phyloP scores from a whole-genome alignment of 2,888 invertebrate genomes.

The Andrena chrysosceles region DNA sequence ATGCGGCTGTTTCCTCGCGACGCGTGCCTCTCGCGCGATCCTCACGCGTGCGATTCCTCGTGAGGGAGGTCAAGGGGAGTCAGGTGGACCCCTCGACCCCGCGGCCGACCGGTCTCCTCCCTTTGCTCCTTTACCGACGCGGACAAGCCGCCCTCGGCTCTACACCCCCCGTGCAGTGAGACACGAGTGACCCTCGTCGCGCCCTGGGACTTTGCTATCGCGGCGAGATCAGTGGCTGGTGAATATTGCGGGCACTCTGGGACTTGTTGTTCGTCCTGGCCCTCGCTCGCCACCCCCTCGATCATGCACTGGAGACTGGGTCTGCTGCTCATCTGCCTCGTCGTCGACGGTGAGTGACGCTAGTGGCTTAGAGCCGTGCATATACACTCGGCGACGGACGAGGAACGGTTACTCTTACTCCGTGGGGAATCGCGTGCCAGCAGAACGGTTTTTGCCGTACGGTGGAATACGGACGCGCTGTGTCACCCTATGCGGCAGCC shows the following conservation, averaged over 20 bases:
- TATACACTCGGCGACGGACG: neutral
- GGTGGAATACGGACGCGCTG: slow-evolving; percentile 15
- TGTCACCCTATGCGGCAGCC: slow-evolving; percentile 39
- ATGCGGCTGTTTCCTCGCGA: slow-evolving; percentile 67
- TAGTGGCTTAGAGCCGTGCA: neutral
- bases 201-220: neutral
- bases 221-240: neutral
- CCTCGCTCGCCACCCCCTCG: neutral
- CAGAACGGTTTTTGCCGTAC: neutral
- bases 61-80: slow-evolving; percentile 62
- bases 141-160: neutral
- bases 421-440: neutral
- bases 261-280: neutral
- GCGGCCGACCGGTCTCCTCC: slow-evolving; percentile 17
- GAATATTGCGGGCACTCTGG: neutral
- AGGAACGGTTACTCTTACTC: neutral
- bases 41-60: slow-evolving; percentile 57
- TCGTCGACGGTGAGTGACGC: slow-evolving; percentile 60
- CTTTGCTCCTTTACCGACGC: neutral
- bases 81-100: slow-evolving; percentile 25
- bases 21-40: slow-evolving; percentile 70
- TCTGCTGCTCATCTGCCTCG: slow-evolving; percentile 56
- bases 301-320: slow-evolving; percentile 51
- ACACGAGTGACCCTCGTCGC: neutral
- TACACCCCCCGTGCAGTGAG: neutral